Base-by-base conservation (phyloP, 2,888 invertebrate genomes). In the Scelioninae gen. 2 region DNA sequence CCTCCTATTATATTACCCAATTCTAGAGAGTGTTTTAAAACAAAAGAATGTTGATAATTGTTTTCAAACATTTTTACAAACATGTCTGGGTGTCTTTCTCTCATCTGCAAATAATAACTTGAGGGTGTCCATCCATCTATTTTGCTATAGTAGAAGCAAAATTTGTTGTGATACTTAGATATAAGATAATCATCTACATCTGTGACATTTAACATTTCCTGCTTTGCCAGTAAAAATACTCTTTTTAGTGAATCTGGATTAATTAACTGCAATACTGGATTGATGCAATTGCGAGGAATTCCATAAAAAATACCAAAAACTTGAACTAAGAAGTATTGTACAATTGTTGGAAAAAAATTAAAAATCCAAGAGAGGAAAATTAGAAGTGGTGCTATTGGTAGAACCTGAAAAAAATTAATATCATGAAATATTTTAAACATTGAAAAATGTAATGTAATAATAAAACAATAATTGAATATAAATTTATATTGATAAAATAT, bases 81-180 rank as follows among this genome's bases (percentile, higher is more conserved):
- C 5, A 91, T 86, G 61, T 89, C 85, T 0, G 92, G 92, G 82
- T 91, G 89, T 63, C 87, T 87, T 15, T 85, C 78, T 74, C 88
- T 89, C 65, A 97, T 85, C 73, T 92, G 90, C 19, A 91, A 87
- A 82, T 90, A 94, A 82, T 92, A 94, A 37, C 87, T 85, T 0
- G 90, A 79, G 0, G 97, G 97, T 53, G 92, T 93, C 97, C 97
- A 98, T 5, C 90, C 90, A 86, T 98, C 97, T 2, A 83, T 88
- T 2, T 88, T 87, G 7, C 94, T 93, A 84, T 96, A 97, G 82
- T 94, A 93, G 48, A 96, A 90, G 82, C 92, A 92, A 1, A 96
- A 86, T 79, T 91, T 90, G 10, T 90, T 84, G n/a, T 88, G 78
- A 82, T 92, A 87, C 19, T 87, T 84, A 13, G 87, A 82, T 43